Evolutionary conservation across 2,113 vertebrate species (phyloP).

Genomic region (Hyperoodon ampullatus): DNA sequence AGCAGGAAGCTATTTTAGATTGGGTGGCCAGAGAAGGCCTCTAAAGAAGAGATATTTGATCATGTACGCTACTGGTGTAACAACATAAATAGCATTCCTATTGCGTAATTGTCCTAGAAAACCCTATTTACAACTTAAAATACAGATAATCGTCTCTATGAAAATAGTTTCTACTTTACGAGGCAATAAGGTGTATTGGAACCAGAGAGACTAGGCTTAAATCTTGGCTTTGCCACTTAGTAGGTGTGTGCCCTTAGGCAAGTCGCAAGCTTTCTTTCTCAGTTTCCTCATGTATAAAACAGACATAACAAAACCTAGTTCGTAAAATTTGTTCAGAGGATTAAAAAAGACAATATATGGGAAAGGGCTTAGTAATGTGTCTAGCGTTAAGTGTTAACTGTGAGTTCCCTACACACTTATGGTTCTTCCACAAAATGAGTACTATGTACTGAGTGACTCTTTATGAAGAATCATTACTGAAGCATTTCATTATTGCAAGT

Average conservation of each 20-base stretch:
- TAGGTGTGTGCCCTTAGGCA: not conserved
- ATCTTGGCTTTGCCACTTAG: not conserved
- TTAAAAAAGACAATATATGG: not conserved
- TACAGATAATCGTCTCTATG: not conserved
- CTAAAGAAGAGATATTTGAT: not conserved
- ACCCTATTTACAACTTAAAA: conserved; percentile 46
- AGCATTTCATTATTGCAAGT: not conserved
- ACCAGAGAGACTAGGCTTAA: not conserved
- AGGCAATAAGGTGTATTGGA: not conserved
- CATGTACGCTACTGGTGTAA: not conserved
- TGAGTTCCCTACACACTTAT: not conserved
- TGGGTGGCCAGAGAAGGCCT: not conserved
- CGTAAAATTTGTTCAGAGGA: not conserved
- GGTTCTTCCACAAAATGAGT: not conserved
- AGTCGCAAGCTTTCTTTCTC: not conserved
- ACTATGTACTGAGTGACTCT: not conserved
- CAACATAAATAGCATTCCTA: not conserved
- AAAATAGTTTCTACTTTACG: not conserved
- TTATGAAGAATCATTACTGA: not conserved
- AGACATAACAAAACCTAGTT: not conserved
- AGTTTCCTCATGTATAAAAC: not conserved
- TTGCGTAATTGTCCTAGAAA: not conserved
- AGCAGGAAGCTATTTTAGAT: not conserved
- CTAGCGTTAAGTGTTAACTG: not conserved
- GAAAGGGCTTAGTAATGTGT: not conserved